phyloP scores from a whole-genome alignment of 2,888 invertebrate genomes.

The Dryobota labecula region DNA sequence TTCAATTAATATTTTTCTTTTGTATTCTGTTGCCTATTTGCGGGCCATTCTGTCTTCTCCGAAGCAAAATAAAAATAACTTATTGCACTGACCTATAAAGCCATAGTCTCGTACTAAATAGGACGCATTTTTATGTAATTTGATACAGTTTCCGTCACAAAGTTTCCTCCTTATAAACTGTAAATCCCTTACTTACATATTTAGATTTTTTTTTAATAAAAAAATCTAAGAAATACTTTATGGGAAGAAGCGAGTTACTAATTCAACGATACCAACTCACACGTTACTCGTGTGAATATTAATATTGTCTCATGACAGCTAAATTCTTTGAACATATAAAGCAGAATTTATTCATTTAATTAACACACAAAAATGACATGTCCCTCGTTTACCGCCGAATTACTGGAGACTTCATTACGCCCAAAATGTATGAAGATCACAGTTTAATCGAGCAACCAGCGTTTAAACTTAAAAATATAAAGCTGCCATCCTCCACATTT shows the following conservation, averaged over 20 bases:
- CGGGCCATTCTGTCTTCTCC: constrained; percentile 18
- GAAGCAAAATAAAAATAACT: constrained; percentile 43
- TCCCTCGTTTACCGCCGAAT: constrained; percentile 37
- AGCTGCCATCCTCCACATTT: constrained; percentile 68
- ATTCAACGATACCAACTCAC: neutral
- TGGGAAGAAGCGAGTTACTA: neutral
- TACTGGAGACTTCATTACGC: constrained; percentile 51
- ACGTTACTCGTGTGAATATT: constrained; percentile 2
- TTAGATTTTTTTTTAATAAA: neutral
- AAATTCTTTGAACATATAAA: constrained; percentile 10
- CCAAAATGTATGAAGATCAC: constrained; percentile 55
- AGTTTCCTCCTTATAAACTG: constrained; percentile 19
- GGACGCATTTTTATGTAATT: constrained; percentile 23
- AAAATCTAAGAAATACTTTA: neutral
- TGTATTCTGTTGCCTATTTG: constrained; percentile 40
- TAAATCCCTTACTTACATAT: neutral
- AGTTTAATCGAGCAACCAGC: constrained; percentile 48
- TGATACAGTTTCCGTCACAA: constrained; percentile 9
- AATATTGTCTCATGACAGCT: constrained; percentile 1
- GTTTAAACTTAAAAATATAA: constrained; percentile 68
- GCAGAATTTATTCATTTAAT: constrained; percentile 54
- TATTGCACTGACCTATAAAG: constrained; percentile 28
- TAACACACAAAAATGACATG: constrained; percentile 43
- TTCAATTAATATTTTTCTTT: constrained; percentile 58
- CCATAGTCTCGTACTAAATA: constrained; percentile 10